Base-by-base conservation (phyloP, 2,888 invertebrate species). In the Mimas tiliae region DNA sequence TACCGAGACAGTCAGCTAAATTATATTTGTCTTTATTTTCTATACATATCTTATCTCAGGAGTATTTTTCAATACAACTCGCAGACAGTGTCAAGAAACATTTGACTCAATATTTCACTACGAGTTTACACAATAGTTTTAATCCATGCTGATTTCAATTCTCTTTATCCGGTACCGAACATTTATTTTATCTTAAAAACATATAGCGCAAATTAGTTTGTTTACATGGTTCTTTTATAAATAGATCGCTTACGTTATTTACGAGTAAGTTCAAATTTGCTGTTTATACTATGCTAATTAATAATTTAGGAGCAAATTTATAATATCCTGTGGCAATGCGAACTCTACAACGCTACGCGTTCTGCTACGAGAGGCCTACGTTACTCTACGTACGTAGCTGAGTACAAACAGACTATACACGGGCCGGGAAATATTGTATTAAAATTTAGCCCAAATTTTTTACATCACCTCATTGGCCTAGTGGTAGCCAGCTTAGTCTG, bases 361-460 rank as follows among this genome's bases (percentile, higher is more conserved):
- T 68, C 68, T 71, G 71, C 73, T 83, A 80, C 82, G 82, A 73
- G 75, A 74, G 70, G 71, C 73, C 83, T 79, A 79, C 82, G 80
- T 55, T 63, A 69, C 64, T 72, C 79, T 82, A 86, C 85, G 85
- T 81, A 79, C 83, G 86, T 83, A 87, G 85, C 63, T 62, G 6
- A 19, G 21, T 64, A n/a, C 21, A 9, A 64, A 48, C 8, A 0
- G 19, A 11, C 45, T 14, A 45, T 4, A 45, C 1, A 9, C 45
- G 45, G 45, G 7, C 9, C 45, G 6, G 9, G 8, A 45, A 45
- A 14, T 45, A 45, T 45, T 45, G 11, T 2, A 14, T 45, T 12
- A 14, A 45, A 14, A 42, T 9, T 42, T 45, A 12, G 14, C 45
- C 11, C 14, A 7, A 9, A 7, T 12, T 45, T 45, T 45, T 45